Base-by-base conservation (phyloP, 2,113 vertebrate genomes). In the Colaptes auratus region DNA sequence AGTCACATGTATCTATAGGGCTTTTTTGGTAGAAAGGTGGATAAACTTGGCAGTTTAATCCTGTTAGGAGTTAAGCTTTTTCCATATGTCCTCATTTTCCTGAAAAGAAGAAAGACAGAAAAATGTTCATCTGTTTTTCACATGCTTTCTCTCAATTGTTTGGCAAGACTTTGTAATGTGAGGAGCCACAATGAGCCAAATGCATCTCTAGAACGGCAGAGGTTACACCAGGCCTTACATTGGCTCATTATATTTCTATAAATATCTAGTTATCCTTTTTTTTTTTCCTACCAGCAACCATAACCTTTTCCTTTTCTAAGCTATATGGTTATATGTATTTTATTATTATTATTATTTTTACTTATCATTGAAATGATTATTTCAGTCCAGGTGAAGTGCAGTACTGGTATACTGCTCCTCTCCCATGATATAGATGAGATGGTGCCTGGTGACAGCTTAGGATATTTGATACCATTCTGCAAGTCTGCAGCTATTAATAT, bases 11-110 rank as follows among this genome's bases (percentile, higher is more conserved):
- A 64, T 88, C 87, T 72, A 61, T 74, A 77, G 25, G 58, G 9
- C 10, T 55, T 64, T 79, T 90, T 93, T 91, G 64, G 79, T 92
- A 72, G 46, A 74, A 91, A 92, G 52, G 65, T 88, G 90, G 86
- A 90, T 82, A 81, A 90, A 93, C 30, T 89, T 96, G 95, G 90
- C 90, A 81, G 70, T 72, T 71, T 42, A 87, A 59, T 91, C 61
- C 58, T 2, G 1, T 76, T 81, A 91, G 73, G 65, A 91, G n/a
- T 82, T 86, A 75, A 75, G 65, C 5, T 94, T 97, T 97, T 96
- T 97, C 95, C 94, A 78, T 93, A 97, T 67, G 76, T 65, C 59
- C 86, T 81, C 52, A 75, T 95, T 95, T 95, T 94, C 91, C 89
- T 97, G 88, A 95, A 95, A 93, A 96, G 86, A 83, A 93, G 56